Evolutionary conservation across 2,888 invertebrate species (phyloP), one percentile per base, ranked within the genome.

Genomic region (Aethes cnicana): DNA sequence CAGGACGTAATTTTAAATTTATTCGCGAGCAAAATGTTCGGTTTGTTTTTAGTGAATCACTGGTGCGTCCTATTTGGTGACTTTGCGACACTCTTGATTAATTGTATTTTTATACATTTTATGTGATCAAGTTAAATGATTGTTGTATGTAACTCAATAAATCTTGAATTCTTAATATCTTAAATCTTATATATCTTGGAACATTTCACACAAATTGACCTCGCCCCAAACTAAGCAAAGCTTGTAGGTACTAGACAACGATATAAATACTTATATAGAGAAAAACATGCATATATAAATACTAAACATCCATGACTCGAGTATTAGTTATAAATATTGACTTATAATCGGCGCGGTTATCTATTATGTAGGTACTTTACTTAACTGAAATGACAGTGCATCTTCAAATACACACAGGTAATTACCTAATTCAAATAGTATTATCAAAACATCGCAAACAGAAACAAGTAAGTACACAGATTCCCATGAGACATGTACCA

Each of bases 1-100:
- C 55, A 58, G 60, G 69, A 73, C 69, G 66, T 79, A 71, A 82
- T 83, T 76, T 76, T 72, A 80, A 81, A 84, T 82, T 81, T 84
- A 84, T 83, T 80, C 76, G 74, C 70, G 75, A 72, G 70, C 77
- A 81, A 77, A 79, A 50, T 81, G 79, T 68, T 71, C 71, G 69
- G 72, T 72, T 72, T 74, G 75, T 81, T 83, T 81, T 77, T 78
- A 77, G 77, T 68, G 70, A 73, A 73, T 73, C 79, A 74, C 75
- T 72, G 62, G 74, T 77, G 77, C n/a, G n/a, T 68, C 73, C 74
- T 72, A 77, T 80, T 80, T 74, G 61, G 52, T 54, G 50, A 53
- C 43, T 56, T 50, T 21, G 36, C 4, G 28, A 30, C 42, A 43
- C 14, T 11, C 21, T 28, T 36, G 49, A 36, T 43, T 36, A 41